Evolutionary conservation across 2,888 invertebrate species (phyloP).

Genomic region (Branchipolynoe longqiensis): DNA sequence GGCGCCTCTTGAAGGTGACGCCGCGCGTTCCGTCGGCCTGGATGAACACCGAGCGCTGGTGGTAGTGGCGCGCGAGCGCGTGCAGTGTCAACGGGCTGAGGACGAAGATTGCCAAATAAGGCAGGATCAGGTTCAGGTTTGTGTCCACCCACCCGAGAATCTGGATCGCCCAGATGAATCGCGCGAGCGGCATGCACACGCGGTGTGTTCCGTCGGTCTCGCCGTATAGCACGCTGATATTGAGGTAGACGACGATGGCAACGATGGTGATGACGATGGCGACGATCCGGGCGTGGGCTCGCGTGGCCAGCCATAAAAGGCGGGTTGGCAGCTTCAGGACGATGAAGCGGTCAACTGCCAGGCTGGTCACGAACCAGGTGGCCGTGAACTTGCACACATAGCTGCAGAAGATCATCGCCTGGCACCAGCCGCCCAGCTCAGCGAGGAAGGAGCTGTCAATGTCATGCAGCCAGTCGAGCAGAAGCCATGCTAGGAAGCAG

Average conservation of each 20-base stretch:
- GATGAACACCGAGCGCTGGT: not conserved
- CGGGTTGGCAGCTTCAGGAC: not conserved
- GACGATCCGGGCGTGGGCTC: not conserved
- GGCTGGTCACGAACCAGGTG: not conserved
- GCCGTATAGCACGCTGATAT: constrained; percentile 35
- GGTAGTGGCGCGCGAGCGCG: not conserved
- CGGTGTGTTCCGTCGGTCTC: not conserved
- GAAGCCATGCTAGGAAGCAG: not conserved
- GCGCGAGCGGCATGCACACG: not conserved
- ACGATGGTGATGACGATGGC: not conserved
- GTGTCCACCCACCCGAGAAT: not conserved
- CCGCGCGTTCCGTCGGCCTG: not conserved
- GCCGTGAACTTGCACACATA: constrained; percentile 28
- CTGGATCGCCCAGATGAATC: not conserved
- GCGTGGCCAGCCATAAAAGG: not conserved
- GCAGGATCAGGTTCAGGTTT: not conserved
- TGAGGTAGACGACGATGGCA: not conserved
- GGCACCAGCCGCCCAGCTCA: not conserved
- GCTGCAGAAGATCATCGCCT: constrained; percentile 16
- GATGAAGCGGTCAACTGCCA: constrained; percentile 2
- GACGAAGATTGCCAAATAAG: not conserved
- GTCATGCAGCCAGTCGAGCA: not conserved
- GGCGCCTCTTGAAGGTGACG: not conserved
- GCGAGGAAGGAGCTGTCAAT: not conserved
- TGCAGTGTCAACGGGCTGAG: not conserved